Percentiles rank a stretch among this genome's conserved stretches.
Evolutionary conservation across 2,113 vertebrate species (phyloP).

Genomic region (Zosterops lateralis): DNA sequence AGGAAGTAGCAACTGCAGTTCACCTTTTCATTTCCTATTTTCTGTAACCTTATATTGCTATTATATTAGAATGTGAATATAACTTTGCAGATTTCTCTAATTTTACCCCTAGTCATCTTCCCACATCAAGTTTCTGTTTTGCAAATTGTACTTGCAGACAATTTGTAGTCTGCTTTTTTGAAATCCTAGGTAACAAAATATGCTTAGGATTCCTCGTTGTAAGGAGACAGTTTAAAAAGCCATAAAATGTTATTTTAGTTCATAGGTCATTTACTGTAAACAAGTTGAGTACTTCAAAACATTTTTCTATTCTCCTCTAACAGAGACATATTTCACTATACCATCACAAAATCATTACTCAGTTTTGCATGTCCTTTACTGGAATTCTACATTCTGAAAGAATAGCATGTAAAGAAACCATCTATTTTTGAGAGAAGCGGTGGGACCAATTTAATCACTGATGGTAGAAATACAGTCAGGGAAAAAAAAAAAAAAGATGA

Average conservation of each 20-base stretch:
- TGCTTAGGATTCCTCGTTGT: background rate
- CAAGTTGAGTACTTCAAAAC: background rate
- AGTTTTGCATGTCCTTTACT: background rate
- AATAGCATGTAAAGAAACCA: background rate
- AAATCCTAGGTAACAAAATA: background rate
- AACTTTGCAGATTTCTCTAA: background rate
- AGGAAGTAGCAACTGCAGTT: background rate
- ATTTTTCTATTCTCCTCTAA: background rate
- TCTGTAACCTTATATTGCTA: background rate
- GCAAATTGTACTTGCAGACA: background rate
- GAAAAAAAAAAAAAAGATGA: background rate
- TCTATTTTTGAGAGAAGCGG: background rate
- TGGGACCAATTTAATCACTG: conserved; percentile 31
- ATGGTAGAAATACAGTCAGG: background rate
- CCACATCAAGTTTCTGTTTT: background rate
- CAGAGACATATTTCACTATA: background rate
- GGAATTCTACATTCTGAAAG: background rate
- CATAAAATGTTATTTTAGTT: background rate
- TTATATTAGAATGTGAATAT: background rate
- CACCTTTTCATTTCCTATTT: background rate
- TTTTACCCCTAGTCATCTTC: background rate
- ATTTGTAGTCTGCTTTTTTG: background rate
- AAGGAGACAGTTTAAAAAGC: background rate
- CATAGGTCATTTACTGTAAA: background rate
- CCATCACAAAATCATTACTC: background rate